These are phyloP conservation scores for Spilarctia lutea DNA, from an alignment of 2,888 invertebrate genomes.

Conservation along the genomic window DNA sequence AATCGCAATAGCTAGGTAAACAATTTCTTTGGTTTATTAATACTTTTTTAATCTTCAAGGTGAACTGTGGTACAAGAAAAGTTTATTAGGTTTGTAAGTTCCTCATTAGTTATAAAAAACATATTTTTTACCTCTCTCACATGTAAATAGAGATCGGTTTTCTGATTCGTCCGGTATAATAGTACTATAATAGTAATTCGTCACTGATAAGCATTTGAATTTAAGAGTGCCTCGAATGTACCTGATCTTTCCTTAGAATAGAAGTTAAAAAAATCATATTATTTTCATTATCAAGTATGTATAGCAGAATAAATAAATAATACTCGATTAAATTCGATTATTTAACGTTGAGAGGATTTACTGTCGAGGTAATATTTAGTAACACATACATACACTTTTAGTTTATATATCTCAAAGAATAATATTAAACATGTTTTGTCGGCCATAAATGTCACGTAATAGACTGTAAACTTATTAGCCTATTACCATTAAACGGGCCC, in stretches of 20 bases:
- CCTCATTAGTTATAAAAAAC: background rate
- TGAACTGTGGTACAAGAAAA: conserved; percentile 17
- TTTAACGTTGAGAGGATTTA: background rate
- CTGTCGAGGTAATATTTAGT: background rate
- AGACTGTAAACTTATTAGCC: too few species aligned
- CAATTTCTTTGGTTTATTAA: conserved; percentile 38
- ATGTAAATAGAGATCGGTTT: background rate
- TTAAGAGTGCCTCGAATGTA: background rate
- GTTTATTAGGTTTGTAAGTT: background rate
- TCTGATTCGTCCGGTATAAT: background rate
- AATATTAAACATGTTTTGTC: background rate
- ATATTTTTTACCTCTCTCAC: background rate
- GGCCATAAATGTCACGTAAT: background rate
- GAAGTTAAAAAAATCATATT: background rate
- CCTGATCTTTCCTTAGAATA: background rate
- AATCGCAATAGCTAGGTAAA: conserved; percentile 36
- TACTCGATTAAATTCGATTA: background rate
- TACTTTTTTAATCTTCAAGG: conserved; percentile 37
- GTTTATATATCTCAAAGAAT: background rate
- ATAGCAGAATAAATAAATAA: background rate
- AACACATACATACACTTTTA: background rate
- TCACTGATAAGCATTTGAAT: background rate
- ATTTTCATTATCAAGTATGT: background rate
- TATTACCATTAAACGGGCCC: background rate
- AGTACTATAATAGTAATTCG: too few species aligned